phyloP scores from a whole-genome alignment of 2,797 vertebrate genomes.

The Liparis tanakae region DNA sequence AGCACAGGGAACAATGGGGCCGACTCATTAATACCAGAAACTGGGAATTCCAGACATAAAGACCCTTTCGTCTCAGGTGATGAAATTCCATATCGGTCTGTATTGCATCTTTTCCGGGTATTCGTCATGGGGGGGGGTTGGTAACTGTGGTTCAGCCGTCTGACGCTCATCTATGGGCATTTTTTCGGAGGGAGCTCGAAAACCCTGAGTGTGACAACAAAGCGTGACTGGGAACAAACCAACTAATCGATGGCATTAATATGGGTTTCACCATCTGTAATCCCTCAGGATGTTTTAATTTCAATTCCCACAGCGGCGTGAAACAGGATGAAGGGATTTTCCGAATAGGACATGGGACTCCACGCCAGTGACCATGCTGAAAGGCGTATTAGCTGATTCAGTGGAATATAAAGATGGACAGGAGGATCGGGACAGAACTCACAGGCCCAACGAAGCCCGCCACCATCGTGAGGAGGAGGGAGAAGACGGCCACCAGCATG shows the following conservation, averaged over 20 bases:
- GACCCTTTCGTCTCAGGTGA: slow-evolving; percentile 18
- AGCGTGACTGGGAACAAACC: slow-evolving; percentile 51
- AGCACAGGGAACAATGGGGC: slow-evolving; percentile 42
- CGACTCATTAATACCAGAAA: slow-evolving; percentile 23
- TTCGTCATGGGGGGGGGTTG: not conserved
- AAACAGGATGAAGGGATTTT: slow-evolving; percentile 67
- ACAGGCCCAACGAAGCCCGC: slow-evolving; percentile 85
- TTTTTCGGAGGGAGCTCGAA: slow-evolving; percentile 10
- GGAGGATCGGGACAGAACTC: slow-evolving; percentile 73
- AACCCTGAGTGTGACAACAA: slow-evolving; percentile 28
- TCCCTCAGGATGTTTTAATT: slow-evolving; percentile 64
- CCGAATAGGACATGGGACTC: slow-evolving; percentile 56
- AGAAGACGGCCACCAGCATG: slow-evolving; percentile 81
- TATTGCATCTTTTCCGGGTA: not conserved
- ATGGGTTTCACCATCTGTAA: slow-evolving; percentile 56
- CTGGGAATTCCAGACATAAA: slow-evolving; percentile 24
- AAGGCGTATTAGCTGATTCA: slow-evolving; percentile 53
- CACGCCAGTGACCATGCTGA: slow-evolving; percentile 31
- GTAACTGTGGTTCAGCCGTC: not conserved
- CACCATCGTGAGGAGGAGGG: slow-evolving; percentile 84
- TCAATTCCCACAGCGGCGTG: slow-evolving; percentile 63
- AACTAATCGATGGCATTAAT: slow-evolving; percentile 61
- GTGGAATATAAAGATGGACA: slow-evolving; percentile 36
- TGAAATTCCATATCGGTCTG: not conserved
- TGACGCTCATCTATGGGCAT: slow-evolving; percentile 34